These are phyloP conservation scores for Zygothrica quintamaculata DNA, from an alignment of 2,888 invertebrate genomes.

Conservation along the genomic window DNA sequence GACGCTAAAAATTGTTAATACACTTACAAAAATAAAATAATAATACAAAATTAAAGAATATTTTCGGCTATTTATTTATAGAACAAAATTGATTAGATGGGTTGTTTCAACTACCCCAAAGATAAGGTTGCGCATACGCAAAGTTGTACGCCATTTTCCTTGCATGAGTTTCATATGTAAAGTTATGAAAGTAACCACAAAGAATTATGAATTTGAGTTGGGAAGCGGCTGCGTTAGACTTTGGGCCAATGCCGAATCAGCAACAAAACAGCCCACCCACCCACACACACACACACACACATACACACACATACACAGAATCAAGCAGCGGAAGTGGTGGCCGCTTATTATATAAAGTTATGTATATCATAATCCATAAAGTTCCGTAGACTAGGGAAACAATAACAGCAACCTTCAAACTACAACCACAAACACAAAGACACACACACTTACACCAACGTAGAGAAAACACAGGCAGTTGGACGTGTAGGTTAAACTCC, in stretches of 20 bases:
- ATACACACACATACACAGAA: background rate
- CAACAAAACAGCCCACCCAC: background rate
- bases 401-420: conserved; percentile 54
- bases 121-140: conserved; percentile 70
- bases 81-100: no score
- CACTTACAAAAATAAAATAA: no score
- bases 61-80: no score
- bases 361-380: conserved; percentile 76
- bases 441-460: conserved; percentile 68
- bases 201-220: conserved; percentile 57
- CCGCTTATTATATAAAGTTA: conserved; percentile 69
- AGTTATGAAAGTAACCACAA: conserved; percentile 66
- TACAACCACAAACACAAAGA: conserved; percentile 71
- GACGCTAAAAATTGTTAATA: no score
- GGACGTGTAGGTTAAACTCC: conserved; percentile 16
- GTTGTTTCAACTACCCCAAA: no score
- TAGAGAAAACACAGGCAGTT: conserved; percentile 39
- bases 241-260: conserved; percentile 54
- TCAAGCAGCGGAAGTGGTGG: conserved; percentile 32
- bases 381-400: conserved; percentile 20
- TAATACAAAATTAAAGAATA: no score
- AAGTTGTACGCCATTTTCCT: conserved; percentile 40
- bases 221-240: conserved; percentile 18
- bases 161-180: conserved; percentile 9
- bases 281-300: conserved; percentile 29